Evolutionary conservation across 2,888 invertebrate genomes (phyloP).

Genomic region (Deroplatys truncata): DNA sequence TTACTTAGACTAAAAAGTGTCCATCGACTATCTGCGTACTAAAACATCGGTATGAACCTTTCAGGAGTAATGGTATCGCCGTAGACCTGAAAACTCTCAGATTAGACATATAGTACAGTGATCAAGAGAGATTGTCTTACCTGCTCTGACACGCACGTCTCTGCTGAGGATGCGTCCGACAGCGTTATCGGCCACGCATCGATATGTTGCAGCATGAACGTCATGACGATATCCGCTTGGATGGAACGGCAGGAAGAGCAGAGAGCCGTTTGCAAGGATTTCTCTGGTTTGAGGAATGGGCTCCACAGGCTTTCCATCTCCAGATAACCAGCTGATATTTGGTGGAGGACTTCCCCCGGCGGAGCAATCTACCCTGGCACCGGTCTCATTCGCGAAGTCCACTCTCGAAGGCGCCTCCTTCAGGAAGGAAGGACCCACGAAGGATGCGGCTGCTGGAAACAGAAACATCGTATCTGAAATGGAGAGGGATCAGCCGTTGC

Average conservation of each 20-base stretch:
- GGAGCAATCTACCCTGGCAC: slow-evolving; percentile 37
- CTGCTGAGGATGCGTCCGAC: slow-evolving; percentile 38
- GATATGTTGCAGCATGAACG: slow-evolving; percentile 38
- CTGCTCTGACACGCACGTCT: slow-evolving; percentile 37
- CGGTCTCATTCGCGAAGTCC: slow-evolving; percentile 38
- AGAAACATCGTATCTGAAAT: not conserved
- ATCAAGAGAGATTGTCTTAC: slow-evolving; percentile 26
- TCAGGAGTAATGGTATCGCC: too few relatives aligned
- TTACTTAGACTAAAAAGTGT: too few relatives aligned
- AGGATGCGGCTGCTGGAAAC: slow-evolving; percentile 22
- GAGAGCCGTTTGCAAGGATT: slow-evolving; percentile 35
- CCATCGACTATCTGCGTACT: too few relatives aligned
- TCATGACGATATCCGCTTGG: slow-evolving; percentile 38
- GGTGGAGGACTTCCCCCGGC: slow-evolving; percentile 37
- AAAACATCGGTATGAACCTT: too few relatives aligned
- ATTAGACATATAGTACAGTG: too few relatives aligned
- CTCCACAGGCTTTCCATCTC: slow-evolving; percentile 35
- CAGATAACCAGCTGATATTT: slow-evolving; percentile 34
- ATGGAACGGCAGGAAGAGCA: slow-evolving; percentile 37
- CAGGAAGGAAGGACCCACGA: slow-evolving; percentile 35
- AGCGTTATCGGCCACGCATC: slow-evolving; percentile 36
- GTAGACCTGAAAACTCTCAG: too few relatives aligned
- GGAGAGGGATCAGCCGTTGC: not conserved
- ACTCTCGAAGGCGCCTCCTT: slow-evolving; percentile 37
- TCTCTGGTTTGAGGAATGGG: slow-evolving; percentile 35